Evolutionary conservation across 1,140 invertebrate species (phyloP).

Genomic region (Bombus terrestris): DNA sequence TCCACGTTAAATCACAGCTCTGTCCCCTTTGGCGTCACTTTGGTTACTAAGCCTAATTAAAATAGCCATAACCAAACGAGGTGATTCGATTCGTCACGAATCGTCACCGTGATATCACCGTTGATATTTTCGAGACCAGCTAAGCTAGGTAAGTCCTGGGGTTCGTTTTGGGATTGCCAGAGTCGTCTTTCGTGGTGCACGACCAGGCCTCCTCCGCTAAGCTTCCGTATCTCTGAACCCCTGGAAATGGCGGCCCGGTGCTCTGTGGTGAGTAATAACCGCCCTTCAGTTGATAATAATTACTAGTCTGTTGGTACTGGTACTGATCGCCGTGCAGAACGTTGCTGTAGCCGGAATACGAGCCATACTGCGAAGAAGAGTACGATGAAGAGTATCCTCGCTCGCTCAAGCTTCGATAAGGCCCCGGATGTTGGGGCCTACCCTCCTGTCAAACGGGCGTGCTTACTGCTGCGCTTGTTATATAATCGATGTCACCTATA

Average conservation of each 20-base stretch:
- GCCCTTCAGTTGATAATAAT: constrained; percentile 75
- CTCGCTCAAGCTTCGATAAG: constrained; percentile 80
- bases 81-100: background rate
- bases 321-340: constrained; percentile 67
- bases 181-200: constrained; percentile 63
- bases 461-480: constrained; percentile 81
- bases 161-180: constrained; percentile 58
- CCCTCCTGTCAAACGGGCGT: constrained; percentile 81
- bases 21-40: background rate
- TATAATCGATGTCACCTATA: constrained; percentile 88
- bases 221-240: constrained; percentile 80
- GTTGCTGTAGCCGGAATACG: constrained; percentile 79
- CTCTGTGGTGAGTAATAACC: constrained; percentile 81
- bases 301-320: constrained; percentile 70
- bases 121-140: constrained; percentile 2
- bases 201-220: constrained; percentile 79
- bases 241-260: constrained; percentile 76
- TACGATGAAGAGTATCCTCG: constrained; percentile 78
- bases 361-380: constrained; percentile 77
- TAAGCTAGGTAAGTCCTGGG: constrained; percentile 76
- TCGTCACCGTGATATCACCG: background rate
- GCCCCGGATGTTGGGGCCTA: constrained; percentile 79
- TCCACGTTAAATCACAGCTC: background rate
- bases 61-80: background rate
- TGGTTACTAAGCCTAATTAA: background rate